These are phyloP conservation scores for Hormiphora californensis DNA, from an alignment of 37 sponge, comb jelly and placozoan species.

Conservation along the genomic window DNA sequence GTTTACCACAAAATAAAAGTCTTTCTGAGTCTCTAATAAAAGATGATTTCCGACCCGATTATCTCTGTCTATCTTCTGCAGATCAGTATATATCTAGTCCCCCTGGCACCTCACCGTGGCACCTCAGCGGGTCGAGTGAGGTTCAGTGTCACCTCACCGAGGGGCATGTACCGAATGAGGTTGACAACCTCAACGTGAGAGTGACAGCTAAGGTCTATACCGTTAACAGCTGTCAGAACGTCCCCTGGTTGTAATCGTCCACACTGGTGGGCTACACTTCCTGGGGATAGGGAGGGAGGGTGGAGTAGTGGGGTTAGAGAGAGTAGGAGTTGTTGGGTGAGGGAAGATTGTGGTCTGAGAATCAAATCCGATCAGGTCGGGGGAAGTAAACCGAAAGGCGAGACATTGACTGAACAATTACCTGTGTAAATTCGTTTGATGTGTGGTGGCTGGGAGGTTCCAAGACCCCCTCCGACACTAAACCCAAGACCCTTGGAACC, in stretches of 20 bases:
- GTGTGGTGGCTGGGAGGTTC: slow-evolving; percentile 27
- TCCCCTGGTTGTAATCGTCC: slow-evolving; percentile 37
- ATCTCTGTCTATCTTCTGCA: no score
- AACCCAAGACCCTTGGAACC: slow-evolving; percentile 43
- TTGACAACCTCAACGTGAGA: slow-evolving; percentile 44
- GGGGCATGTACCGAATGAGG: slow-evolving; percentile 33
- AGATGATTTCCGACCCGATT: no score
- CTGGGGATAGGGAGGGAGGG: not conserved
- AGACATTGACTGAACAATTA: not conserved
- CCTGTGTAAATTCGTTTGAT: slow-evolving; percentile 49
- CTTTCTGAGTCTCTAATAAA: no score
- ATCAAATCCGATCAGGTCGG: not conserved
- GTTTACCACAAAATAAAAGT: no score
- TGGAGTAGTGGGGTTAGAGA: not conserved
- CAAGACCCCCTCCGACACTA: slow-evolving; percentile 37
- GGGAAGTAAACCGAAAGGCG: not conserved
- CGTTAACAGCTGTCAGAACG: slow-evolving; percentile 22
- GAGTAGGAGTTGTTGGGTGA: not conserved
- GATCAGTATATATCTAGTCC: no score
- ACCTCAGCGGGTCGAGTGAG: slow-evolving; percentile 4
- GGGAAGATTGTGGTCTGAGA: not conserved
- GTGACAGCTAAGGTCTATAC: not conserved
- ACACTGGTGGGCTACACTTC: slow-evolving; percentile 32
- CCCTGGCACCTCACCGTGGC: no score
- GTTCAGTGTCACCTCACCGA: not conserved